These are phyloP conservation scores for Nycticryphes semicollaris DNA, from an alignment of 2,113 vertebrate species.

Conservation along the genomic window DNA sequence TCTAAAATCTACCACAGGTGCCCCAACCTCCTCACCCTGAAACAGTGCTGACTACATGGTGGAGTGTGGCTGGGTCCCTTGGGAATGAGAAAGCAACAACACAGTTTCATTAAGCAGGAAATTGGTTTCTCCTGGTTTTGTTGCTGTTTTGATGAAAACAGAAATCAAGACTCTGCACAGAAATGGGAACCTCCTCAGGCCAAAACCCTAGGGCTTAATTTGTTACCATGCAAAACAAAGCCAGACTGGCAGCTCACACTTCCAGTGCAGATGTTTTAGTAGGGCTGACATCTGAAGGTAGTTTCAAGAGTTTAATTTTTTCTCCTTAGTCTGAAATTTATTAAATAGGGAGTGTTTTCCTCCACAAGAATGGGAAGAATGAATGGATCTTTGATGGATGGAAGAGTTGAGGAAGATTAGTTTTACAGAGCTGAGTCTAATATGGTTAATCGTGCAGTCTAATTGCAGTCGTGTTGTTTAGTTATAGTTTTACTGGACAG, in stretches of 20 bases:
- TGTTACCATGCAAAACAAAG: constrained; percentile 34
- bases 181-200: not conserved
- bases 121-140: not conserved
- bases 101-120: not conserved
- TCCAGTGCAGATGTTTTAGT: not conserved
- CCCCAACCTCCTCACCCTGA: not conserved
- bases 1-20: not conserved
- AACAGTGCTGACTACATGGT: not conserved
- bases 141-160: constrained; percentile 19
- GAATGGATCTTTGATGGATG: not conserved
- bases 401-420: not conserved
- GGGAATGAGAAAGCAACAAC: not conserved
- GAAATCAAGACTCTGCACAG: not conserved
- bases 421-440: not conserved
- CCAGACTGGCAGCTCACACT: not conserved
- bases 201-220: not conserved
- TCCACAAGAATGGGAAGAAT: not conserved
- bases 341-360: not conserved
- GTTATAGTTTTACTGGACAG: not conserved
- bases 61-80: accelerated
- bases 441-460: not conserved
- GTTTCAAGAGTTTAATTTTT: not conserved
- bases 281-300: not conserved
- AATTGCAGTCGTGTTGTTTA: not conserved
- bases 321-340: not conserved